These are phyloP conservation scores for Daktulosphaira vitifoliae DNA, from an alignment of 1,140 invertebrate genomes.

Conservation along the genomic window DNA sequence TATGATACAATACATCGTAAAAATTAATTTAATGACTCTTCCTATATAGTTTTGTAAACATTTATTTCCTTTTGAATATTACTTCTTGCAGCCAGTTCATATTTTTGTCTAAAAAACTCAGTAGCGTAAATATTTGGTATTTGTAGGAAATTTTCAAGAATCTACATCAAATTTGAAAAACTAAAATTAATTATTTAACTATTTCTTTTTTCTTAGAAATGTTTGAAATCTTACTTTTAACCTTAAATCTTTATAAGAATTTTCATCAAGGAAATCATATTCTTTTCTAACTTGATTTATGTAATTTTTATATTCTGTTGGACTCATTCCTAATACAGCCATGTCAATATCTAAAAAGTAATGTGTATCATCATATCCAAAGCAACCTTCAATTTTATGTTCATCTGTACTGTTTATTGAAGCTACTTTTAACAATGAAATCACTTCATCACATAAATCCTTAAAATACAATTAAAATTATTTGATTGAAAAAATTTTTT, in stretches of 20 bases:
- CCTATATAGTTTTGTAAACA: not conserved
- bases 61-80: constrained; percentile 53
- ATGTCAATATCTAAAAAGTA: constrained; percentile 56
- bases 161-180: constrained; percentile 43
- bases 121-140: constrained; percentile 60
- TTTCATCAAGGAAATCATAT: constrained; percentile 50
- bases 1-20: too few species aligned
- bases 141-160: constrained; percentile 54
- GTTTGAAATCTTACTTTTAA: constrained; percentile 46
- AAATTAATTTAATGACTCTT: too few species aligned
- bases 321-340: constrained; percentile 47
- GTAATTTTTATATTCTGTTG: constrained; percentile 49
- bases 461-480: constrained; percentile 42
- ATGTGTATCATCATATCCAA: constrained; percentile 52
- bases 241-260: constrained; percentile 49
- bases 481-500: not conserved
- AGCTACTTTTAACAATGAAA: constrained; percentile 47
- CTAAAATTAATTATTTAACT: not conserved
- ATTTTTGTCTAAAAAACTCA: constrained; percentile 51
- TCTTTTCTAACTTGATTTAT: constrained; percentile 49
- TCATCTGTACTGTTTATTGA: constrained; percentile 53
- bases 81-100: constrained; percentile 51
- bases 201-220: not conserved
- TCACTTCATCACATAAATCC: constrained; percentile 46
- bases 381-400: constrained; percentile 49